Percentiles rank a stretch among this genome's conserved stretches.
These are phyloP conservation scores for Nasonovia ribisnigri DNA, from an alignment of 2,888 invertebrate genomes.

Conservation along the genomic window DNA sequence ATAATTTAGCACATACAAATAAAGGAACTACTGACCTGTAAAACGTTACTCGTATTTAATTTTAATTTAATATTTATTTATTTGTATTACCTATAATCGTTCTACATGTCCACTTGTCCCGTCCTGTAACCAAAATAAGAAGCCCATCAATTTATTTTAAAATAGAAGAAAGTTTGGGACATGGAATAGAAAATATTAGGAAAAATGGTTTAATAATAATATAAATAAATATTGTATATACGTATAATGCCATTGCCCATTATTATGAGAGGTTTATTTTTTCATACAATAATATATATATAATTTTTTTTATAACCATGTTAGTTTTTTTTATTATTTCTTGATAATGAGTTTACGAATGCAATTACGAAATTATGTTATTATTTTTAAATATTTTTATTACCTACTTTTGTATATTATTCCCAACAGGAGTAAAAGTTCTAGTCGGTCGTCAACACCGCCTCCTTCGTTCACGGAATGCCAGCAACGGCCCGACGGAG, in stretches of 20 bases:
- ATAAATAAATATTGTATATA: too few relatives aligned
- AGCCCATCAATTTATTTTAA: background rate
- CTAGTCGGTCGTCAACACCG: conserved; percentile 54
- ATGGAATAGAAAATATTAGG: background rate
- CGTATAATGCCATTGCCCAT: background rate
- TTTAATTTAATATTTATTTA: background rate
- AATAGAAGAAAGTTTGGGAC: background rate
- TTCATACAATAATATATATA: background rate
- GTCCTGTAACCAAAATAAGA: background rate
- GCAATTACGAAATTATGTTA: too few relatives aligned
- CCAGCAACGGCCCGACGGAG: conserved; percentile 12
- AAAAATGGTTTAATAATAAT: background rate
- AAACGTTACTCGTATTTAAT: background rate
- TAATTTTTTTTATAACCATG: background rate
- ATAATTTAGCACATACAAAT: background rate
- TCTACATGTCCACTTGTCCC: background rate
- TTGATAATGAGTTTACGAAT: background rate
- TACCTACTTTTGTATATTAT: background rate
- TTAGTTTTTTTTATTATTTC: background rate
- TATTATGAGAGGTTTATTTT: background rate
- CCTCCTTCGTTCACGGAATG: conserved; percentile 54
- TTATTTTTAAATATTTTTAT: background rate
- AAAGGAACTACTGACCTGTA: background rate
- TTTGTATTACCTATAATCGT: background rate
- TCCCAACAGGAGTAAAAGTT: conserved; percentile 48